Conservation (phyloP, 2,888 invertebrate genomes). For the Caenorhabditis virilis region DNA sequence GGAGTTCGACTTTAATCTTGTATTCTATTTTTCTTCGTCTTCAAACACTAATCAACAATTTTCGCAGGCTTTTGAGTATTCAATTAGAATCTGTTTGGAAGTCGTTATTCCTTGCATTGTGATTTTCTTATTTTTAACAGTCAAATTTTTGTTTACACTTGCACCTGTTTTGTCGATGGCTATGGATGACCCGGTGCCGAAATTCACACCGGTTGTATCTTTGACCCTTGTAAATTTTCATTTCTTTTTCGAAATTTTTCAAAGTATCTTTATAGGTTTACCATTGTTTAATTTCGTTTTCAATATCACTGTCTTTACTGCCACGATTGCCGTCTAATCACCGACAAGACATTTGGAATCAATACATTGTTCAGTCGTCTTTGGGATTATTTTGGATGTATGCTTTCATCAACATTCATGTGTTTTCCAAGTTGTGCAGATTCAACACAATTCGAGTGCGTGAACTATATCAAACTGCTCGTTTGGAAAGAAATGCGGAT, state of each 20-base stretch:
- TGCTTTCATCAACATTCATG: slow-evolving; percentile 13
- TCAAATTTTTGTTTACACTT: not conserved
- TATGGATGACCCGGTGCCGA: slow-evolving; percentile 11
- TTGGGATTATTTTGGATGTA: slow-evolving; percentile 24
- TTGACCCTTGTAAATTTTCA: no score
- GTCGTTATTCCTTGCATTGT: slow-evolving; percentile 1
- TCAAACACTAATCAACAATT: no score
- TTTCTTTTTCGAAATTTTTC: not conserved
- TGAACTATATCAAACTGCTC: slow-evolving; percentile 16
- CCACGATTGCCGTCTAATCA: slow-evolving; percentile 3
- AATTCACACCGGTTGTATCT: not conserved
- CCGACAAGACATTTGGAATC: slow-evolving; percentile 3
- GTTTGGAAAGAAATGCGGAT: no score
- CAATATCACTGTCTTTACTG: slow-evolving; percentile 16
- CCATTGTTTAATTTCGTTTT: slow-evolving; percentile 6
- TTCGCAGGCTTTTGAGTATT: slow-evolving; percentile 9
- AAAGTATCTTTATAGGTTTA: slow-evolving; percentile 6
- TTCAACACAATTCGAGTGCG: slow-evolving; percentile 12
- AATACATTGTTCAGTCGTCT: slow-evolving; percentile 6
- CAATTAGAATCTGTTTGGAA: slow-evolving; percentile 4
- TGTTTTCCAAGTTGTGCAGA: slow-evolving; percentile 3
- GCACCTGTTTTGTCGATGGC: slow-evolving; percentile 3
- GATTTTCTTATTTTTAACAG: slow-evolving; percentile 1
- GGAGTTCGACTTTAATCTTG: no score
- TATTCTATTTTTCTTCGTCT: no score